Evolutionary conservation across 2,888 invertebrate species (phyloP), one percentile per base, ranked within the genome.

Genomic region (Polyploca ridens): DNA sequence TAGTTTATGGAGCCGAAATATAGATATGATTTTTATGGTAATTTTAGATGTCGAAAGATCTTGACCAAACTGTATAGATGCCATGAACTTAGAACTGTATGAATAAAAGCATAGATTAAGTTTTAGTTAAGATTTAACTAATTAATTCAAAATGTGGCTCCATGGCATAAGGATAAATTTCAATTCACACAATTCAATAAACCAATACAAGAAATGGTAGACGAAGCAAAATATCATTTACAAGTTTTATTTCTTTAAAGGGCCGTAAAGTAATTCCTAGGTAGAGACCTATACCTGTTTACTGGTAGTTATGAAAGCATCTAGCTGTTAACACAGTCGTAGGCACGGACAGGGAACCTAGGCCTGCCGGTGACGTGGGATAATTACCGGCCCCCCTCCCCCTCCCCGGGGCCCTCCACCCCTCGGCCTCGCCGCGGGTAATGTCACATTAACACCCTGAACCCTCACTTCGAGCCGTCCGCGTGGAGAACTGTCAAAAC

Each of bases 391-490:
- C 81, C 82, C 78, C 80, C 83, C 7, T 77, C 72, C 77, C 75
- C 73, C 73, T 63, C 68, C 64, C 69, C 74, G 49, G 63, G 27
- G 69, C 63, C 71, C 65, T 73, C 73, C 72, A 66, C 66, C 71
- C 73, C 79, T 65, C 73, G 77, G 79, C 74, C 71, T 66, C 68
- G 70, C 74, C 79, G 66, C 73, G 77, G 79, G 89, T 91, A 91
- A 93, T 93, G 93, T 91, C 91, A 93, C 89, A 93, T 93, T 93
- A 93, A 89, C 93, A 90, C 91, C 91, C 89, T 86, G 78, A 85
- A 90, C 91, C 91, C 89, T 86, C 78, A 85, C 88, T 84, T 82
- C 79, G 69, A 75, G 70, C 74, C 70, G 73, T 72, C 77, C 83
- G 79, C 86, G 84, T 80, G 82, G 81, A 74, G 77, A 87, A 85